phyloP scores from a whole-genome alignment of 35 echinoderm and acorn worm genomes.

The Diadema setosum region DNA sequence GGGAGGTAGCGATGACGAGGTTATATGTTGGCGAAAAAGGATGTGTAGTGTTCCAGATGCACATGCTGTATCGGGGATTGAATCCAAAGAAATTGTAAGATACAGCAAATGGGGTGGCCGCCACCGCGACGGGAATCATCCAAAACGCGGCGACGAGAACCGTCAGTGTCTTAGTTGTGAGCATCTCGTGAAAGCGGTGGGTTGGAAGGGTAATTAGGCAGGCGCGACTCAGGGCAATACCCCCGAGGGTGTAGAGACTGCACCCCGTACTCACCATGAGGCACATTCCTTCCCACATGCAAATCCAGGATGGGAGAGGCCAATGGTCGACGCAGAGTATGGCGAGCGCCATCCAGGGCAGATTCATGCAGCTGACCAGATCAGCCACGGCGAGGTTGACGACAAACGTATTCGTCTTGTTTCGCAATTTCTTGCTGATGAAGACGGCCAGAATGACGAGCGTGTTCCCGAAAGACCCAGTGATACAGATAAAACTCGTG shows the following conservation, averaged over 20 bases:
- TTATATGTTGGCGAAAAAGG: conserved; percentile 41
- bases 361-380: conserved; percentile 66
- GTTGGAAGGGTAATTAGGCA: conserved; percentile 59
- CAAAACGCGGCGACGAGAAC: conserved; percentile 36
- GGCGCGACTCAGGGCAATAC: conserved; percentile 61
- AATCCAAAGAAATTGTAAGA: conserved; percentile 58
- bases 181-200: conserved; percentile 24
- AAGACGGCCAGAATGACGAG: conserved; percentile 66
- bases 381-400: conserved; percentile 76
- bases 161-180: conserved; percentile 29
- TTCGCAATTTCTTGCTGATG: conserved; percentile 61
- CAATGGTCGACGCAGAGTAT: conserved; percentile 63
- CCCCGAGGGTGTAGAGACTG: conserved; percentile 71
- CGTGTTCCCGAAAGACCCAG: conserved; percentile 58
- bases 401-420: conserved; percentile 64
- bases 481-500: conserved; percentile 8
- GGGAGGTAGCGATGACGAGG: conserved; percentile 27
- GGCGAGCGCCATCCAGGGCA: conserved; percentile 60
- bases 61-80: conserved; percentile 61
- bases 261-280: conserved; percentile 56
- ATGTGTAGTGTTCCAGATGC: conserved; percentile 72
- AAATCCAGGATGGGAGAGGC: conserved; percentile 72
- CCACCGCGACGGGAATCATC: conserved; percentile 42
- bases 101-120: conserved; percentile 47
- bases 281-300: conserved; percentile 22